phyloP scores from a whole-genome alignment of 2,797 vertebrate genomes.

The Tympanoctomys barrerae region DNA sequence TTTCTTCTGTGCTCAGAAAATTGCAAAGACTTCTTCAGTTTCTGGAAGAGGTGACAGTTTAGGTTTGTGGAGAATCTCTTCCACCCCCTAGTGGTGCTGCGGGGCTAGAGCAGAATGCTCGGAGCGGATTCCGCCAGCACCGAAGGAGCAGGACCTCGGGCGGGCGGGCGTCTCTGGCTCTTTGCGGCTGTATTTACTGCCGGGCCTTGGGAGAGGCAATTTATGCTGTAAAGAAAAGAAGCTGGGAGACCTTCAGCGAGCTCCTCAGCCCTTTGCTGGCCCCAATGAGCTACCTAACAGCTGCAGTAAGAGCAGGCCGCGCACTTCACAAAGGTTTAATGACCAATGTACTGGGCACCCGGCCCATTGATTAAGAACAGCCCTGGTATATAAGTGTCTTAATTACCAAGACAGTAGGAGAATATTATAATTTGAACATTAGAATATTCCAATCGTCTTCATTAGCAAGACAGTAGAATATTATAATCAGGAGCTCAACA shows the following conservation, averaged over 20 bases:
- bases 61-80: constrained; percentile 60
- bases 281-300: background rate
- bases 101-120: background rate
- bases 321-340: background rate
- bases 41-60: background rate
- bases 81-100: constrained; percentile 78
- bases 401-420: background rate
- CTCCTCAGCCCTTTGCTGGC: background rate
- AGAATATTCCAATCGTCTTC: no score
- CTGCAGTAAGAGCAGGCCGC: background rate
- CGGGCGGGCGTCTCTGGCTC: background rate
- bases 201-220: background rate
- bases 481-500: background rate
- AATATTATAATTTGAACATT: background rate
- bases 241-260: background rate
- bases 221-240: background rate
- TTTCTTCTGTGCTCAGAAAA: constrained; percentile 44
- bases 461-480: no score
- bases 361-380: background rate
- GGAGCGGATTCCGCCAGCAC: no score
- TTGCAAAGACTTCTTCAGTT: constrained; percentile 32
- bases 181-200: background rate
- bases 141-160: background rate
- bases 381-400: background rate
- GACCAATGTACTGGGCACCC: background rate